These are phyloP conservation scores for Paramuricea clavata DNA, from an alignment of 92 coral and sea anemone genomes.

Conservation along the genomic window DNA sequence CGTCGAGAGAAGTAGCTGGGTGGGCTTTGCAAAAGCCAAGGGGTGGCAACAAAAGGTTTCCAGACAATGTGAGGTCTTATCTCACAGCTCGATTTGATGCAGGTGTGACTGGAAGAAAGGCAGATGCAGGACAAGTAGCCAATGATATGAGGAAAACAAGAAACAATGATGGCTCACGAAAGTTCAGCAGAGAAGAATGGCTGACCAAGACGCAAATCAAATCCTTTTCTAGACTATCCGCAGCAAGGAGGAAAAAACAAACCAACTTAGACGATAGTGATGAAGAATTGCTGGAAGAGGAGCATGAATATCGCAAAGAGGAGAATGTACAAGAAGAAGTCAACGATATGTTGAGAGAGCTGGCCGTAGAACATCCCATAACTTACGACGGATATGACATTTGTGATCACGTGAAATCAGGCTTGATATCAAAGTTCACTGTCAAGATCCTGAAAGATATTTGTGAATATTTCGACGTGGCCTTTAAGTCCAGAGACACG, in stretches of 20 bases:
- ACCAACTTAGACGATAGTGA: conserved; percentile 64
- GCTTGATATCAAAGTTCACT: conserved; percentile 62
- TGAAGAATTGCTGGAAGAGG: conserved; percentile 67
- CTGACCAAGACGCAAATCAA: conserved; percentile 22
- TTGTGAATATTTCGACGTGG: conserved; percentile 75
- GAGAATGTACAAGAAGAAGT: conserved; percentile 62
- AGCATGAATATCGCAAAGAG: no score
- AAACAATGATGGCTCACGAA: neutral
- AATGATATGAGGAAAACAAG: conserved; percentile 36
- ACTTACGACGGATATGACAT: conserved; percentile 70
- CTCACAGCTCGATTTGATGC: conserved; percentile 31
- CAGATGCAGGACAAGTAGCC: conserved; percentile 34
- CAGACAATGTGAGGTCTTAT: neutral
- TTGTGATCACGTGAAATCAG: conserved; percentile 66
- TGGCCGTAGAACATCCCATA: conserved; percentile 74
- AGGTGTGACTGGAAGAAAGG: conserved; percentile 25
- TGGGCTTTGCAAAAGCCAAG: conserved; percentile 52
- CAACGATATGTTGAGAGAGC: conserved; percentile 44
- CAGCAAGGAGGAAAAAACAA: conserved; percentile 71
- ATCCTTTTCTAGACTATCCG: conserved; percentile 55
- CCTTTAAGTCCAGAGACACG: conserved; percentile 55
- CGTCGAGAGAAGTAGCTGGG: conserved; percentile 13
- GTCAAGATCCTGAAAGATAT: conserved; percentile 66
- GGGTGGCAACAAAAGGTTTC: conserved; percentile 37
- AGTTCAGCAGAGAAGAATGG: conserved; percentile 34